Base-by-base conservation (phyloP, 2,888 invertebrate species). In the Lepidonotus clava region DNA sequence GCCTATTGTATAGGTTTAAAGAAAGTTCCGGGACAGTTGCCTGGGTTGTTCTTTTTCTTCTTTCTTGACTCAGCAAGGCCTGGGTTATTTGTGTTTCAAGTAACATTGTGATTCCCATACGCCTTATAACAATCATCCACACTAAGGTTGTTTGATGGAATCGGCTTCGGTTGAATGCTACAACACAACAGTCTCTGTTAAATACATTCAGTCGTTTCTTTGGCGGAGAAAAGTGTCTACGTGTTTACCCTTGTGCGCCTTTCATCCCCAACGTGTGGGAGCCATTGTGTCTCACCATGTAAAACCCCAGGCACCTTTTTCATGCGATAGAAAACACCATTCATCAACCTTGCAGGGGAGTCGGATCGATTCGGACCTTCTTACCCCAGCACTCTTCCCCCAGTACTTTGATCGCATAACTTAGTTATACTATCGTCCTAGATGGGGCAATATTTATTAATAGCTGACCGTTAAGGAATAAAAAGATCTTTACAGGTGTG, bases 251-350 rank as follows among this genome's bases (percentile, higher is more conserved):
- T 61, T 24, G 61, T n/a, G 24, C 2, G 24, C 18, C 28, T 61
- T 61, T 61, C 61, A 28, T 61, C 61, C n/a, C n/a, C n/a, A n/a
- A n/a, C n/a, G n/a, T n/a, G n/a, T 61, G 61, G 28, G 61, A 61
- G 61, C 24, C n/a, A 61, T 61, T 61, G 61, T 61, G 14, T 61
- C 28, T 11, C 28, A 28, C 61, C 2, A 18, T n/a, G 28, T 11
- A 61, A 61, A 61, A 61, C 24, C 61, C 61, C 11, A 24, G 61
- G 61, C 61, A 61, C 61, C 61, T 61, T 61, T 61, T 61, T n/a
- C n/a, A 61, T 61, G 61, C 5, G 11, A 61, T 14, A 11, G 61
- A 28, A 32, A 61, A 28, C 53, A 18, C 21, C 53, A 2, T 53
- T 2, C n/a, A 53, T 53, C n/a, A n/a, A n/a, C 53, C n/a, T n/a